Conservation (phyloP, 2,888 invertebrate genomes). For the Sussaba pulchella region DNA sequence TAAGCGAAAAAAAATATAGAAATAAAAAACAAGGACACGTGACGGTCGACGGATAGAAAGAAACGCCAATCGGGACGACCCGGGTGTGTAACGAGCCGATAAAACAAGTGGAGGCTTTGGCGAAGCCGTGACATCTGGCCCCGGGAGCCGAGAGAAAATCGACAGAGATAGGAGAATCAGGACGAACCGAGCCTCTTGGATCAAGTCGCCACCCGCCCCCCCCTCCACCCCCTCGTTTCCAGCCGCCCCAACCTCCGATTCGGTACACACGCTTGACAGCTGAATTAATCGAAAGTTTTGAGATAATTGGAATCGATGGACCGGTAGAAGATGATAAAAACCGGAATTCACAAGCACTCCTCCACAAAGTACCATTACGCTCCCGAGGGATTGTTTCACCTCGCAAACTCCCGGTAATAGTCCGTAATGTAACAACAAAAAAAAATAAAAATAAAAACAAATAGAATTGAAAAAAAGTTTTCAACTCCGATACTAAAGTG, state of each 20-base stretch:
- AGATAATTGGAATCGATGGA: constrained; percentile 79
- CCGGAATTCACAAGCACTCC: constrained; percentile 20
- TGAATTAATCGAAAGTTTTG: constrained; percentile 80
- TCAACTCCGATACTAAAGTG: neutral
- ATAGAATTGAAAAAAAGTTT: neutral
- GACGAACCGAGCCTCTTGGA: constrained; percentile 6
- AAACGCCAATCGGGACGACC: constrained; percentile 78
- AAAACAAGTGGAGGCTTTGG: constrained; percentile 76
- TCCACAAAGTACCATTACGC: neutral
- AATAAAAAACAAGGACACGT: constrained; percentile 58
- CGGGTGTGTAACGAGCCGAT: constrained; percentile 81
- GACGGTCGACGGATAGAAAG: constrained; percentile 72
- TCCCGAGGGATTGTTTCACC: neutral
- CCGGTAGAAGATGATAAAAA: constrained; percentile 51
- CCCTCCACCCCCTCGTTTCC: neutral
- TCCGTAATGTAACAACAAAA: too few species aligned
- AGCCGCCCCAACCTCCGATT: neutral
- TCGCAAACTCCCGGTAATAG: too few species aligned
- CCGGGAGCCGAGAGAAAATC: constrained; percentile 59
- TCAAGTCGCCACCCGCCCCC: neutral
- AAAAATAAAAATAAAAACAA: too few species aligned
- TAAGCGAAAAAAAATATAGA: neutral
- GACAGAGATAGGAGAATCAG: constrained; percentile 34
- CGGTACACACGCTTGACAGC: constrained; percentile 73
- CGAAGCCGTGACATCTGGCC: constrained; percentile 73